Percentiles rank a stretch among this genome's conserved stretches.
Evolutionary conservation across 2,113 vertebrate species (phyloP).

Genomic region (Platanista minor): DNA sequence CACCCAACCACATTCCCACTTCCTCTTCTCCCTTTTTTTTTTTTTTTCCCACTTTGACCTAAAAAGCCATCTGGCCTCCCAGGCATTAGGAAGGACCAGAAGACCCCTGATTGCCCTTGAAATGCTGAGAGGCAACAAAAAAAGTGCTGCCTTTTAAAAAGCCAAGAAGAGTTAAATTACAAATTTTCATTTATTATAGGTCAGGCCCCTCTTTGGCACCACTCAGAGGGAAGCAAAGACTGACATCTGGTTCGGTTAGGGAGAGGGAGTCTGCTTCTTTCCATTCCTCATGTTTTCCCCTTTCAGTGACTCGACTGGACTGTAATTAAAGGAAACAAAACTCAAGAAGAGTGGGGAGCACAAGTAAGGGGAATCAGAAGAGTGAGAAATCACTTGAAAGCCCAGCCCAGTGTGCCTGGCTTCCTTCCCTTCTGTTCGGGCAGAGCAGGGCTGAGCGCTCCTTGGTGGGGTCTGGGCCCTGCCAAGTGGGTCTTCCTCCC

Average conservation of each 20-base stretch:
- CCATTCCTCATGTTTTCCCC: not conserved
- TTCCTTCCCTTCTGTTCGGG: fast-evolving
- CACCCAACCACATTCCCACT: not conserved
- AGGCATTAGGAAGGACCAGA: constrained; percentile 6
- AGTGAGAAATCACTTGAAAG: not conserved
- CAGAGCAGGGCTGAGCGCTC: fast-evolving
- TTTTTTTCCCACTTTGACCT: constrained; percentile 9
- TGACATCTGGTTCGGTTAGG: not conserved
- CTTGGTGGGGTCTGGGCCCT: fast-evolving
- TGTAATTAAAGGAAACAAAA: not conserved
- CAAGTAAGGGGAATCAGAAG: not conserved
- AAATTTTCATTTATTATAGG: constrained; percentile 52
- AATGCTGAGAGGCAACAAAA: not conserved
- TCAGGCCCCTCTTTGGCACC: fast-evolving
- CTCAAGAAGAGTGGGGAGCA: not conserved
- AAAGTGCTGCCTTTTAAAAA: constrained; percentile 45
- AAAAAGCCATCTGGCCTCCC: not conserved
- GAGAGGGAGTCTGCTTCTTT: not conserved
- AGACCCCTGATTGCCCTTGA: not conserved
- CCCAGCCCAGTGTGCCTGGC: fast-evolving
- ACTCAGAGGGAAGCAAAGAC: not conserved
- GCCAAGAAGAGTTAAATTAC: constrained; percentile 50
- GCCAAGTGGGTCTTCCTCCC: not conserved
- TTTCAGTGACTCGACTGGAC: not conserved
- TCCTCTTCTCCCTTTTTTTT: fast-evolving